phyloP scores from a whole-genome alignment of 1,140 invertebrate species.

The Pogonomyrmex barbatus region DNA sequence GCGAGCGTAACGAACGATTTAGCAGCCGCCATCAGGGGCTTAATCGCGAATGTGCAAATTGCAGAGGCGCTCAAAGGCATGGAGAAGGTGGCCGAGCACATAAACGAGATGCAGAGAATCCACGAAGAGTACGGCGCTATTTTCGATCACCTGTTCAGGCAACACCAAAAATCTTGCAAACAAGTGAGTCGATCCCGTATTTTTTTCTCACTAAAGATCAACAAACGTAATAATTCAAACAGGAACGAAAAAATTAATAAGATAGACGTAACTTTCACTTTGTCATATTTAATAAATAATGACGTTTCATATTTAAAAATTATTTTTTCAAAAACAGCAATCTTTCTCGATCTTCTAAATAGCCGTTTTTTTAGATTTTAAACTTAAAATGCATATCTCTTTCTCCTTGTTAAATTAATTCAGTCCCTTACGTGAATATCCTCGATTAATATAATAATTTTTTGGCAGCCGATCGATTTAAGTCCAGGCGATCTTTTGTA shows the following conservation, averaged over 20 bases:
- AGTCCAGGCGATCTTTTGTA: conserved; percentile 98
- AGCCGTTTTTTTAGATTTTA: neutral
- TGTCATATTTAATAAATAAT: conserved; percentile 12
- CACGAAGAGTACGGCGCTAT: conserved; percentile 99
- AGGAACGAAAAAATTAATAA: neutral
- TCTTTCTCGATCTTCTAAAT: neutral
- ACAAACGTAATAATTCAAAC: neutral
- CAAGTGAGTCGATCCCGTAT: conserved; percentile 86
- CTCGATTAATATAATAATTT: conserved; percentile 29
- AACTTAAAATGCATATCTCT: neutral
- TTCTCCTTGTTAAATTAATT: too few species aligned
- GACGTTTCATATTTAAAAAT: neutral
- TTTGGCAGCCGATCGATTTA: conserved; percentile 93
- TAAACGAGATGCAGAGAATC: conserved; percentile 99
- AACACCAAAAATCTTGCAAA: conserved; percentile 97
- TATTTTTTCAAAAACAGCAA: conserved; percentile 2
- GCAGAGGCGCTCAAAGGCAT: conserved; percentile 97
- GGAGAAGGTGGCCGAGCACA: conserved; percentile 99
- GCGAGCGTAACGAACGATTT: neutral
- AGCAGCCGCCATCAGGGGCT: neutral
- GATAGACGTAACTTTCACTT: neutral
- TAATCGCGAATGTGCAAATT: conserved; percentile 60
- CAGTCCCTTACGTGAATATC: neutral
- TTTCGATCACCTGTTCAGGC: conserved; percentile 97
- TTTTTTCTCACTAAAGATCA: neutral